phyloP scores from a whole-genome alignment of 1,140 invertebrate genomes.

The Palaemon carinicauda region DNA sequence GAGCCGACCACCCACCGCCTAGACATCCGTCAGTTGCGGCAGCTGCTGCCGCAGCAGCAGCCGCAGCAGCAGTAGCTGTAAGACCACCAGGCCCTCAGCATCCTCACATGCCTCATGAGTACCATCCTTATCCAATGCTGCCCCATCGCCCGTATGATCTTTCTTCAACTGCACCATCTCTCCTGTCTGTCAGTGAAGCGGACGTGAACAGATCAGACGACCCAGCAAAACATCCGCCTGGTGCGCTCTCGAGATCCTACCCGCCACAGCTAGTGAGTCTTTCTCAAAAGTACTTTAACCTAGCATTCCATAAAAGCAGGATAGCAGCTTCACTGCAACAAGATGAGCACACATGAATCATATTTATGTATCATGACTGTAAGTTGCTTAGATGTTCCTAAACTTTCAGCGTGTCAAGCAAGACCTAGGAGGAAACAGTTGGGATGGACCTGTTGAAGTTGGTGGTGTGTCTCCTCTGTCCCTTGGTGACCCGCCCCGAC shows the following conservation, averaged over 20 bases:
- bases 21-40: conserved; percentile 33
- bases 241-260: conserved; percentile 44
- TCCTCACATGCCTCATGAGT: conserved; percentile 37
- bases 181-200: conserved; percentile 47
- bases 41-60: conserved; percentile 22
- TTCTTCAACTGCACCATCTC: conserved; percentile 38
- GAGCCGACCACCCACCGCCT: neutral
- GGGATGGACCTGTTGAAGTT: conserved; percentile 31
- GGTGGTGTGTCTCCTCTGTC: conserved; percentile 29
- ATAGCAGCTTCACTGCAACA: no score
- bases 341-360: no score
- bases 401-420: conserved; percentile 45
- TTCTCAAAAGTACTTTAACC: neutral
- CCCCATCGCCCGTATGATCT: conserved; percentile 50
- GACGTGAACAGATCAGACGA: conserved; percentile 41
- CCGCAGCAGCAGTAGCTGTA: conserved; percentile 26
- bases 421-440: conserved; percentile 47
- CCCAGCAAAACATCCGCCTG: conserved; percentile 31
- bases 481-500: conserved; percentile 26
- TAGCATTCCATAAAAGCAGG: neutral
- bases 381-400: neutral
- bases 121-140: conserved; percentile 45
- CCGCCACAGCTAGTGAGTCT: conserved; percentile 33
- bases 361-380: neutral
- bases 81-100: conserved; percentile 33